Base-by-base conservation (phyloP, 2,888 invertebrate genomes). In the Laspeyria flexula region DNA sequence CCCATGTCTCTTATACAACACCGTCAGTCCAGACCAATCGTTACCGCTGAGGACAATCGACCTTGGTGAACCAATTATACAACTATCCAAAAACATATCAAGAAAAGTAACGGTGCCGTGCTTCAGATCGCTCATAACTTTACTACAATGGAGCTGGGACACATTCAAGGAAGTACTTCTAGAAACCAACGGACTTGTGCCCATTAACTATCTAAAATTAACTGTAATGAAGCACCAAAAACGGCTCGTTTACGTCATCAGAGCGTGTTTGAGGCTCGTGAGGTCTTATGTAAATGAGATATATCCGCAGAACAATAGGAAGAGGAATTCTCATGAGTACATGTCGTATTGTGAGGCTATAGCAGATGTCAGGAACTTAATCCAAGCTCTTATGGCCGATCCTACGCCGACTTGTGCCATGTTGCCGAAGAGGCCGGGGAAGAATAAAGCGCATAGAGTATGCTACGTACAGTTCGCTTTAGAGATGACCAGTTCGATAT, bases 111-210 rank as follows among this genome's bases (percentile, higher is more conserved):
- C 96, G 0, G 96, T 96, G 41, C 95, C 96, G 46, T 97, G 97
- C 75, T 97, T 98, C 77, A 96, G 96, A 74, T 96, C 97, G 15
- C 90, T 98, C 16, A 95, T 98, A 55, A 95, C 95, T 0, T 88
- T 98, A 16, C 90, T 98, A n/a, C 96, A 96, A 70, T 98, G 98
- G 97, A 96, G 97, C 50, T 99, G 98, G 98, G 95, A 95, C 52
- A 96, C 96, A 0, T 96, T 98, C 69, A 97, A 86, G 71, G 81
- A 80, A 44, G 73, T 81, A 34, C 45, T 89, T 33, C 43, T 89
- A 0, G 86, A 90, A 18, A 88, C 90, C 0, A 89, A 90, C 54
- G 86, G 88, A 29, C 86, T 75, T 77, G 67, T 89, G 10, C 91
- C 88, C 49, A 93, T 79, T 59, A 93, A 79, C 81, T 94, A 75